Base-by-base conservation (phyloP, 2,888 invertebrate species). In the Pasiphila rectangulata region DNA sequence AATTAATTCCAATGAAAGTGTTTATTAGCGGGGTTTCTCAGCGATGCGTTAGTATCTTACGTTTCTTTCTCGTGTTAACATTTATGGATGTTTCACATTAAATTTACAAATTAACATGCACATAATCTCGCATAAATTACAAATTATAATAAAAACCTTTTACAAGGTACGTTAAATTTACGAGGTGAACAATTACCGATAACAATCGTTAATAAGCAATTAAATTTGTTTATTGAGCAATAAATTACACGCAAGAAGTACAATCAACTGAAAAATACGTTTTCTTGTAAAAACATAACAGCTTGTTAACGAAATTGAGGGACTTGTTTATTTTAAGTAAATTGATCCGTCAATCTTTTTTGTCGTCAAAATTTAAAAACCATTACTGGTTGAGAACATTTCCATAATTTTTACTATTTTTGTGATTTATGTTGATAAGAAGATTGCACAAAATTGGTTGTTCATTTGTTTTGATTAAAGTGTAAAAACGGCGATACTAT, bases 191-290 rank as follows among this genome's bases (percentile, higher is more conserved):
- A 79, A 81, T 82, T 81, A 80, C 59, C 59, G 83, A 82, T 82
- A 77, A 67, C 56, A 65, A 82, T 82, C 82, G 56, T 72, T 72
- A 75, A 76, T 79, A 72, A 59, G 61, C 63, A 64, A 64, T 69
- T 69, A 68, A 69, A 71, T 71, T 63, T 59, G 54, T 56, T 56
- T 59, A 56, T 59, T 53, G 43, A 56, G 57, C 47, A 57, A 57
- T 57, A 57, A 55, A 55, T 57, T 45, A 50, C 4, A 39, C 46
- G 29, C 53, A 37, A 35, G 42, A 39, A 36, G 24, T 25, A 50
- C 16, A 30, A 35, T 36, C 17, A 25, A 6, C 29, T 41, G 32
- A 49, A 57, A 48, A 42, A 17, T 21, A 17, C 16, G 32, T 13
- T 19, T 46, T 51, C 51, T 38, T 20, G 34, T 21, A 40, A 17